Conservation (phyloP, 2,888 invertebrate species). For the Drosophila putrida region DNA sequence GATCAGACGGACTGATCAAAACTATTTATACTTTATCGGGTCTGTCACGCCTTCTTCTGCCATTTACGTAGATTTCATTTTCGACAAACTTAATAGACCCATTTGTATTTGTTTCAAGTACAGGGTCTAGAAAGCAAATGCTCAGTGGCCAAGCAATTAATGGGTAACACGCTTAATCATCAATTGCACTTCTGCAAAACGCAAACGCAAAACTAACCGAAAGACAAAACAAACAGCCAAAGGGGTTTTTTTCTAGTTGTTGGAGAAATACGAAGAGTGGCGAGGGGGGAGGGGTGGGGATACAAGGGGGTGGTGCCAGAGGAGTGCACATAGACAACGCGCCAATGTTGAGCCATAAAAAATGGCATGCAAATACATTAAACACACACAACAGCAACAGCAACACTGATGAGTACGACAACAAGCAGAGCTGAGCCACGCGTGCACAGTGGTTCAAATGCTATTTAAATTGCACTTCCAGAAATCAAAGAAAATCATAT, state of each 20-base stretch:
- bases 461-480: neutral
- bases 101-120: no score
- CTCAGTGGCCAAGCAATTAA: conserved; percentile 57
- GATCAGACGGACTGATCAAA: neutral
- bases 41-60: no score
- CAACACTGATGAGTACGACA: conserved; percentile 15
- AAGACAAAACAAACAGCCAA: conserved; percentile 31
- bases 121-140: neutral
- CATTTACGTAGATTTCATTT: no score
- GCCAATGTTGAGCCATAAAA: conserved; percentile 59
- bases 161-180: conserved; percentile 56
- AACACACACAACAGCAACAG: conserved; percentile 40
- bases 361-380: conserved; percentile 55
- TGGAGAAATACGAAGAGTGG: neutral
- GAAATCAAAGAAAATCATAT: neutral
- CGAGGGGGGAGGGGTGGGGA: neutral
- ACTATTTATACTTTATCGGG: neutral
- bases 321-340: conserved; percentile 42
- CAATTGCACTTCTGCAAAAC: conserved; percentile 53
- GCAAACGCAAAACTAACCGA: conserved; percentile 47
- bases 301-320: no score
- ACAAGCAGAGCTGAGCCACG: neutral
- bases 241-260: neutral
- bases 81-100: no score
- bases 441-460: conserved; percentile 38